Conservation (phyloP, 2,888 invertebrate genomes). For the Eupeodes latifasciatus region DNA sequence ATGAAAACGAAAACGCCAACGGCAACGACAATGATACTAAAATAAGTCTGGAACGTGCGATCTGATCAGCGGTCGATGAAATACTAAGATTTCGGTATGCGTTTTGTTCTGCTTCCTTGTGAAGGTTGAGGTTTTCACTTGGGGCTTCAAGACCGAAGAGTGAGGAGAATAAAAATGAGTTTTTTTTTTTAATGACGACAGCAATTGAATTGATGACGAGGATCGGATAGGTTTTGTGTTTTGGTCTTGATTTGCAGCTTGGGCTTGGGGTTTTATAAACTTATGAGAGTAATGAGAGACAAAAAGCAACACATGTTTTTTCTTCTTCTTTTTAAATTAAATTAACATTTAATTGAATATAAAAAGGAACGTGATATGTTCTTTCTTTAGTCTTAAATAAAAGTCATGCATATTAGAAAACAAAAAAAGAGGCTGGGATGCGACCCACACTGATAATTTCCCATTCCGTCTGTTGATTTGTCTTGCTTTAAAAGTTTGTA, state of each 20-base stretch:
- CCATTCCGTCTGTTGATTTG: too few relatives aligned
- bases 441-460: too few relatives aligned
- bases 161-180: conserved; percentile 7
- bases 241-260: background rate
- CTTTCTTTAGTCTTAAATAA: too few relatives aligned
- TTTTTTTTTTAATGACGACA: conserved; percentile 8
- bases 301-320: too few relatives aligned
- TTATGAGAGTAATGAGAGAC: too few relatives aligned
- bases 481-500: too few relatives aligned
- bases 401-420: too few relatives aligned
- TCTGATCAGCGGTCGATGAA: conserved; percentile 41
- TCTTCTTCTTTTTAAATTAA: too few relatives aligned
- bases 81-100: conserved; percentile 39
- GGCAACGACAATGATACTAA: background rate
- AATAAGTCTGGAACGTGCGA: conserved; percentile 6
- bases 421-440: too few relatives aligned
- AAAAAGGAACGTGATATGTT: too few relatives aligned
- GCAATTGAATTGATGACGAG: background rate
- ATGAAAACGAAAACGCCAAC: too few relatives aligned
- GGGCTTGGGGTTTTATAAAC: background rate
- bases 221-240: background rate
- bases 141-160: background rate
- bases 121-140: background rate
- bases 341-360: too few relatives aligned
- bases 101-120: background rate